phyloP scores from a whole-genome alignment of 2,797 vertebrate species.

The Triplophysa bombifrons region DNA sequence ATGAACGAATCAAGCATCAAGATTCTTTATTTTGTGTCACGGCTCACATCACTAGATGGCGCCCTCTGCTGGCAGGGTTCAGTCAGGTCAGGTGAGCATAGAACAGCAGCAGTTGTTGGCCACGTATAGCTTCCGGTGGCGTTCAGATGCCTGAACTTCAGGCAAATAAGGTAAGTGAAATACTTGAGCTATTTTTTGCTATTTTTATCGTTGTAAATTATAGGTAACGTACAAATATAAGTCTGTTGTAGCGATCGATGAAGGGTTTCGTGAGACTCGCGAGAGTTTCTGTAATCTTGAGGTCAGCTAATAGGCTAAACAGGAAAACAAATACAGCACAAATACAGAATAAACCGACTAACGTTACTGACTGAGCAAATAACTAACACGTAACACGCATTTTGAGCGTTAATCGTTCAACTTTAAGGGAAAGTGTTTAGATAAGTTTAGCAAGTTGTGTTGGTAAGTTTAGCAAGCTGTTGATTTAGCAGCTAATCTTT shows the following conservation, averaged over 20 bases:
- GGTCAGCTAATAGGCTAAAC: neutral
- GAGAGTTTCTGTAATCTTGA: neutral
- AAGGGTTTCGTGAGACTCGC: neutral
- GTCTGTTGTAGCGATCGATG: neutral
- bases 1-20: too few species aligned
- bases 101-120: neutral
- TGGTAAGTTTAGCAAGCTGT: neutral
- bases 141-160: conserved; percentile 31
- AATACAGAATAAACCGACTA: neutral
- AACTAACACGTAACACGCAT: neutral
- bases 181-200: neutral
- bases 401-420: neutral
- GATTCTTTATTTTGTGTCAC: too few species aligned
- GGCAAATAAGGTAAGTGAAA: neutral
- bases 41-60: neutral
- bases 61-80: neutral
- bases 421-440: neutral
- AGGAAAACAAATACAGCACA: conserved; percentile 19
- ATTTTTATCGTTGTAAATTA: neutral
- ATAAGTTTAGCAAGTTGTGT: neutral
- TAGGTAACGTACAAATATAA: too few species aligned
- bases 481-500: neutral
- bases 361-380: neutral
- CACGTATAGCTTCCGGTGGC: conserved; percentile 40
- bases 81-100: neutral